Evolutionary conservation across 2,797 vertebrate species (phyloP).

Genomic region (Tragelaphus oryx): DNA sequence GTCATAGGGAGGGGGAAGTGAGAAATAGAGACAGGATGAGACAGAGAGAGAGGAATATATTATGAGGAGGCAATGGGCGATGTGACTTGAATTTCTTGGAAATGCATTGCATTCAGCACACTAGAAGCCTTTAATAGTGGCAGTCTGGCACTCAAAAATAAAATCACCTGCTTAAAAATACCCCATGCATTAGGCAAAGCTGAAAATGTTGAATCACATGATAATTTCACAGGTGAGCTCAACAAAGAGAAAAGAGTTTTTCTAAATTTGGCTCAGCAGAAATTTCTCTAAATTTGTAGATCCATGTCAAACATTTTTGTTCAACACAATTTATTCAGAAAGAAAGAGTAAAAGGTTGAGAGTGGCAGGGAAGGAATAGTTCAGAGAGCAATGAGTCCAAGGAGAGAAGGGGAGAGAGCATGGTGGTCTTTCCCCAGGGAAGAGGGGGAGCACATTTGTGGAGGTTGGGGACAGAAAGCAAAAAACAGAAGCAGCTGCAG

Average conservation of each 20-base stretch:
- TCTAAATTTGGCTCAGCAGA: neutral
- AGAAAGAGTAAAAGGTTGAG: neutral
- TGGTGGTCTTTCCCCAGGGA: neutral
- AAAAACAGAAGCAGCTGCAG: neutral
- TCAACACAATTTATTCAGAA: neutral
- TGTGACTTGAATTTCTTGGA: neutral
- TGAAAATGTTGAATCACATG: neutral
- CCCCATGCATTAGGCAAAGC: neutral
- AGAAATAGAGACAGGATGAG: neutral
- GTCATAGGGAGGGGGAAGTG: neutral
- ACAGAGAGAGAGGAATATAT: neutral
- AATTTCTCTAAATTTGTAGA: neutral
- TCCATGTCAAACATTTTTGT: neutral
- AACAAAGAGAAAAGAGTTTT: neutral
- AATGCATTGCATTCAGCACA: neutral
- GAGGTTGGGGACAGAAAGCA: neutral
- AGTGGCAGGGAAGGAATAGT: neutral
- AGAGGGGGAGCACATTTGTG: neutral
- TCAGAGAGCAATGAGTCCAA: neutral
- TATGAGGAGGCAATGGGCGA: neutral
- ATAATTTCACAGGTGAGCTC: neutral
- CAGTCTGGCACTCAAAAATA: neutral
- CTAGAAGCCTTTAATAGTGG: neutral
- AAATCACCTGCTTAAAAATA: constrained; percentile 27
- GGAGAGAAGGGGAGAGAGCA: neutral